Percentiles rank a stretch among this genome's conserved stretches.
Evolutionary conservation across 2,888 invertebrate species (phyloP).

Genomic region (Standfussiana lucernea): DNA sequence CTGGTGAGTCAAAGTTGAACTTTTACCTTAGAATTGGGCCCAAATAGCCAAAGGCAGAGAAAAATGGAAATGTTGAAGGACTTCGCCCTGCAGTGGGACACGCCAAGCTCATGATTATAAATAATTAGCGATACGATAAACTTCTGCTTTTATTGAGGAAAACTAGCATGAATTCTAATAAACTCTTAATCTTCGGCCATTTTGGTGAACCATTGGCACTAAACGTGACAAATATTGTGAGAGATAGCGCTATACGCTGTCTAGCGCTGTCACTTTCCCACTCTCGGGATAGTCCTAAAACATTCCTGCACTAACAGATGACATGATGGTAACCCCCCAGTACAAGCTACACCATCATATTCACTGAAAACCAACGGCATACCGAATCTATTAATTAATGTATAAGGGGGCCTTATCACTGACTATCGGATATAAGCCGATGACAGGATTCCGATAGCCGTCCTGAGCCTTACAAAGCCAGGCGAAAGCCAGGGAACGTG

Average conservation of each 20-base stretch:
- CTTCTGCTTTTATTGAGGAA: background rate
- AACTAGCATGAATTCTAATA: background rate
- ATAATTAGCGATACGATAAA: too few relatives aligned
- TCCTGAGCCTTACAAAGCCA: constrained; percentile 10
- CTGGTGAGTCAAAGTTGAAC: too few relatives aligned
- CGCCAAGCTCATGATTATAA: too few relatives aligned
- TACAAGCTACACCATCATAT: constrained; percentile 3
- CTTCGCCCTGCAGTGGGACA: too few relatives aligned
- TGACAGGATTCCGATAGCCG: constrained; percentile 16
- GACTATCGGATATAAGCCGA: constrained; percentile 16
- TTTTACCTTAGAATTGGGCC: too few relatives aligned
- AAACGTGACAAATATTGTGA: constrained; percentile 1
- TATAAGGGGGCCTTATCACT: constrained; percentile 7
- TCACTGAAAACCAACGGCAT: background rate
- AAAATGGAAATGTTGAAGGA: too few relatives aligned
- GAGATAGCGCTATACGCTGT: too few relatives aligned
- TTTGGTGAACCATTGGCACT: constrained; percentile 2
- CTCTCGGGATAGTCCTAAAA: too few relatives aligned
- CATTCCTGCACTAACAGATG: too few relatives aligned
- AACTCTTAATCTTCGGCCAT: background rate
- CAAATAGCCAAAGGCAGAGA: too few relatives aligned
- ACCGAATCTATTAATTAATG: constrained; percentile 23
- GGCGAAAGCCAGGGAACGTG: constrained; percentile 5
- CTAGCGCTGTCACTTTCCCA: too few relatives aligned
- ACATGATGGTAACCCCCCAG: too few relatives aligned